Evolutionary conservation across 2,113 vertebrate species (phyloP).

Genomic region (Daubentonia madagascariensis): DNA sequence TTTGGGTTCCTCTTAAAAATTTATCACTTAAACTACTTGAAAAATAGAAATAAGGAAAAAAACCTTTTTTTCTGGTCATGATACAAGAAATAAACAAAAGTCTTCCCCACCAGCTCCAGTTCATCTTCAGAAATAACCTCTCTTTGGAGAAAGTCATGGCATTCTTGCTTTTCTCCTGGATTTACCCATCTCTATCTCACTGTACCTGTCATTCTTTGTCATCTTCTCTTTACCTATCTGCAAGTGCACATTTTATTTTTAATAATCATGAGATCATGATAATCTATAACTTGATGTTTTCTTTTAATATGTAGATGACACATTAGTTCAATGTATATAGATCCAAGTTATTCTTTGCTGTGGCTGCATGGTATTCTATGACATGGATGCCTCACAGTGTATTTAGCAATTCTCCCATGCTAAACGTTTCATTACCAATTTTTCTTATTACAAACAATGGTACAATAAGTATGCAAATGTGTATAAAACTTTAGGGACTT

Average conservation of each 20-base stretch:
- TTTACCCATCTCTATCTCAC: fast-evolving
- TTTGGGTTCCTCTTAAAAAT: background rate
- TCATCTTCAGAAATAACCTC: background rate
- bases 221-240: background rate
- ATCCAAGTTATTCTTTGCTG: background rate
- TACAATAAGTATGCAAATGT: background rate
- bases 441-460: background rate
- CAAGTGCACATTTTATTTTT: background rate
- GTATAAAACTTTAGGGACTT: background rate
- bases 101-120: background rate
- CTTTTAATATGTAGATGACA: no score
- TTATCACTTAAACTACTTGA: background rate
- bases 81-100: background rate
- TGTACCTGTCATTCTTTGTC: background rate
- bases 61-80: background rate
- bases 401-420: background rate
- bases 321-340: background rate
- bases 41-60: background rate
- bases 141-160: background rate
- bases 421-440: background rate
- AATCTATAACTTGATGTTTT: background rate
- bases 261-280: background rate
- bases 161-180: background rate
- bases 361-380: background rate
- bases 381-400: background rate